Percentiles rank a stretch among this genome's conserved stretches.
Conservation (phyloP, 2,888 invertebrate genomes). For the Baronia brevicornis region DNA sequence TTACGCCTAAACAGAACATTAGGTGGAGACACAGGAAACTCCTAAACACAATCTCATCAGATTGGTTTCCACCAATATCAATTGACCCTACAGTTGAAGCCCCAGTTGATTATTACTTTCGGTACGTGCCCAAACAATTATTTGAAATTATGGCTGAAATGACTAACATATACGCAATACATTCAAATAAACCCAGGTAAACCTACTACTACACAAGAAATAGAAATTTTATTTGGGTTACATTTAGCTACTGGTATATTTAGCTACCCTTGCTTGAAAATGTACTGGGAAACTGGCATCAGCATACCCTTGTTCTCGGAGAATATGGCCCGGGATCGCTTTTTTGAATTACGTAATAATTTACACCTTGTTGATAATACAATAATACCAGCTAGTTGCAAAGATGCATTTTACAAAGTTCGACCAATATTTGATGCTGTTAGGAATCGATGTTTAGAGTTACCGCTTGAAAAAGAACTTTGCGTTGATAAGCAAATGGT, state of each 20-base stretch:
- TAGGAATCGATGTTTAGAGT: slow-evolving; percentile 23
- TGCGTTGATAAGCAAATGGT: slow-evolving; percentile 23
- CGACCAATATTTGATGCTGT: slow-evolving; percentile 24
- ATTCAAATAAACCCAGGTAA: slow-evolving; percentile 18
- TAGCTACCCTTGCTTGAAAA: slow-evolving; percentile 23
- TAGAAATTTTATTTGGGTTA: slow-evolving; percentile 23
- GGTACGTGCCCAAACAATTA: slow-evolving; percentile 22
- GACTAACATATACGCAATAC: slow-evolving; percentile 23
- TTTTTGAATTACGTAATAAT: slow-evolving; percentile 23
- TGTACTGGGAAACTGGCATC: slow-evolving; percentile 22
- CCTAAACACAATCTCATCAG: slow-evolving; percentile 20
- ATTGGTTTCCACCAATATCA: slow-evolving; percentile 21
- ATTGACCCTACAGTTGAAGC: slow-evolving; percentile 22
- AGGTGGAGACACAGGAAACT: slow-evolving; percentile 22
- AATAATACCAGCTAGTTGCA: slow-evolving; percentile 18
- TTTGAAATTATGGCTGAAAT: slow-evolving; percentile 24
- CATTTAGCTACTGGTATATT: slow-evolving; percentile 23
- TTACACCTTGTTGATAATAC: slow-evolving; percentile 24
- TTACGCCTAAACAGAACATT: slow-evolving; percentile 20
- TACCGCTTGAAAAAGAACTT: slow-evolving; percentile 22
- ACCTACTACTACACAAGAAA: slow-evolving; percentile 20
- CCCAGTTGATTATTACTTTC: slow-evolving; percentile 23
- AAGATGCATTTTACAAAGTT: slow-evolving; percentile 24
- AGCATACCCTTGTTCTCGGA: slow-evolving; percentile 22
- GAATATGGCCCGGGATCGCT: slow-evolving; percentile 24